Base-by-base conservation (phyloP, 2,797 vertebrate species). In the Muscicapa striata region DNA sequence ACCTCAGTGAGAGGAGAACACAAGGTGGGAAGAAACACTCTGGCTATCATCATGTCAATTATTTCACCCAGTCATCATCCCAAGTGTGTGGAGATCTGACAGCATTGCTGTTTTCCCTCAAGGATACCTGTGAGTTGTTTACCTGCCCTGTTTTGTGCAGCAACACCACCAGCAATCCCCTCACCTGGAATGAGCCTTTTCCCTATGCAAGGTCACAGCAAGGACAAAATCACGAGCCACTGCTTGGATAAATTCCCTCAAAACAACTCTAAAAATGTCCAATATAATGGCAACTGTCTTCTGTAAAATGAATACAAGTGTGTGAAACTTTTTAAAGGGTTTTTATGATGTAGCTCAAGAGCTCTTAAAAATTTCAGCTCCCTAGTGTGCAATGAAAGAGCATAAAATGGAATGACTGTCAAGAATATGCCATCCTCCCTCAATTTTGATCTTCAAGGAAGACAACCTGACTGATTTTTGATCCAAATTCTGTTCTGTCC, bases 381-480 rank as follows among this genome's bases (percentile, higher is more conserved):
- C 73, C 87, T 48, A 38, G 84, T 36, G 69, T 68, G 92, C 94
- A 95, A 94, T 96, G 95, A 95, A 96, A 97, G 94, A 91, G 8
- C 45, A 96, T 85, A 80, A 97, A 97, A 94, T 15, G 81, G 96
- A 91, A 93, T 13, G 89, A 91, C 94, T 97, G 97, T 96, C 93
- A 95, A 93, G 90, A 93, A 92, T 82, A 29, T 89, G 93, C 91
- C 89, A 66, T 89, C 92, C 87, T 93, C 84, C 64, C 78, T 94
- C 94, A 84, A 76, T 94, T 90, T 38, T 90, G 89, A 96, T 97
- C 89, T 92, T 96, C 89, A 94, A 91, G 96, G 92, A 96, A 96
- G 95, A 92, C 84, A 92, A 90, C 79, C 91, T 96, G 97, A 96
- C 45, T 74, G 97, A 93, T 96, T 97, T 97, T 93, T 97, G 95